A percentile compares a stretch with the other conserved stretches of the same genome.
Evolutionary conservation across 2,113 vertebrate species (phyloP).

Genomic region (Macrotis lagotis): DNA sequence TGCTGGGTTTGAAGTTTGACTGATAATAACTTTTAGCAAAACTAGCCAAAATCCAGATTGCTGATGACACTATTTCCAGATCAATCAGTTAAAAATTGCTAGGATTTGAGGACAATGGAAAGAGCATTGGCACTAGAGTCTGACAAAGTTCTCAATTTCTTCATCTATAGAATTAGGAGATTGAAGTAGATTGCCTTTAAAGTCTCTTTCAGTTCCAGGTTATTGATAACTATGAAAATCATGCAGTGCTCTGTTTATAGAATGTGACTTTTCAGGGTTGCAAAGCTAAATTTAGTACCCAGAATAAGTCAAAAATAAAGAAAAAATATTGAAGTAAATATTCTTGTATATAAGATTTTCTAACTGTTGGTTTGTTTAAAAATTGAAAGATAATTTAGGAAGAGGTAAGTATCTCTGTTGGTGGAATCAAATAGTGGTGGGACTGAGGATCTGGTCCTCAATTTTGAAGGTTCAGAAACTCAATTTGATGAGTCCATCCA

Average conservation of each 20-base stretch:
- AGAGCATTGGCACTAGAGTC: not conserved
- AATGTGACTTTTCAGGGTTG: not conserved
- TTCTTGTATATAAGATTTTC: not conserved
- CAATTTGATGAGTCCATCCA: not conserved
- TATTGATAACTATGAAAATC: not conserved
- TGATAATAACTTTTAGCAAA: slow-evolving; percentile 10
- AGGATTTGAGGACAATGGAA: not conserved
- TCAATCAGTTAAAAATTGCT: not conserved
- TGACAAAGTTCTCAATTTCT: not conserved
- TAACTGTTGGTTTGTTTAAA: slow-evolving; percentile 41
- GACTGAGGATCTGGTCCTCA: not conserved
- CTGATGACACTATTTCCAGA: slow-evolving; percentile 23
- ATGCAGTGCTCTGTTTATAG: not conserved
- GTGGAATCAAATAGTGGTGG: too few species aligned
- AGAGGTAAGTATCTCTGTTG: slow-evolving; percentile 16
- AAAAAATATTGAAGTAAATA: slow-evolving; percentile 49
- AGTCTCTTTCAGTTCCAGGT: not conserved
- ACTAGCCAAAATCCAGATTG: slow-evolving; percentile 30
- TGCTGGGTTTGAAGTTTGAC: not conserved
- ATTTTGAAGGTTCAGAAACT: not conserved
- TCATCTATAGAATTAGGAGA: not conserved
- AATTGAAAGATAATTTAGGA: slow-evolving; percentile 37
- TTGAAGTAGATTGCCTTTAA: not conserved
- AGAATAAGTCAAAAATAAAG: slow-evolving; percentile 25
- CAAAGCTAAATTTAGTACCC: slow-evolving; percentile 42